Percentiles rank a stretch among this genome's conserved stretches.
These are phyloP conservation scores for Limanda limanda DNA, from an alignment of 2,113 vertebrate species.

Conservation along the genomic window DNA sequence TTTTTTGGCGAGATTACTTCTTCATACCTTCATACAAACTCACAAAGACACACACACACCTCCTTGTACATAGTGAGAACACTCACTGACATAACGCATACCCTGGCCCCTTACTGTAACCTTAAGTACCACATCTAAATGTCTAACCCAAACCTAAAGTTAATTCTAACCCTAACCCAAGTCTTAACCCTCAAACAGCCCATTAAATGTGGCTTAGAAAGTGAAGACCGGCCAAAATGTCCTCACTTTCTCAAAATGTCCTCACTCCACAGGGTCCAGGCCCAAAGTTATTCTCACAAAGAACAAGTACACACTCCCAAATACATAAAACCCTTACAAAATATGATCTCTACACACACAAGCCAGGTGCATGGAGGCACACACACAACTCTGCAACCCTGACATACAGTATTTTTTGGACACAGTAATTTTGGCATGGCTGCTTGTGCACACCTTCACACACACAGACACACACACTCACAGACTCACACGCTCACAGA, in stretches of 20 bases:
- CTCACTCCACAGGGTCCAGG: too few relatives aligned
- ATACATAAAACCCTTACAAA: neutral
- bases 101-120: too few relatives aligned
- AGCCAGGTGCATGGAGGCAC: conserved; percentile 38
- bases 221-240: too few relatives aligned
- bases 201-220: too few relatives aligned
- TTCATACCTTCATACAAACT: neutral
- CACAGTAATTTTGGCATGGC: neutral
- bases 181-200: too few relatives aligned
- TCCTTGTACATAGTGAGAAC: too few relatives aligned
- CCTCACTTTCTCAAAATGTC: too few relatives aligned
- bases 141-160: neutral
- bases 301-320: neutral
- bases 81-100: too few relatives aligned
- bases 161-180: too few relatives aligned
- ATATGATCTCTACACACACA: conserved; percentile 7
- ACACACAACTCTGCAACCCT: conserved; percentile 1
- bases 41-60: too few relatives aligned
- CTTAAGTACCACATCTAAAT: neutral
- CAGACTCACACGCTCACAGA: conserved; percentile 26
- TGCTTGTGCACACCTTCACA: conserved; percentile 10
- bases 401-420: conserved; percentile 31
- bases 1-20: too few relatives aligned
- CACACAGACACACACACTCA: conserved; percentile 25
- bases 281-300: too few relatives aligned